A percentile compares a stretch with the other conserved stretches of the same genome.
Conservation (phyloP, 2,113 vertebrate species). For the Pollimyrus isidori region DNA sequence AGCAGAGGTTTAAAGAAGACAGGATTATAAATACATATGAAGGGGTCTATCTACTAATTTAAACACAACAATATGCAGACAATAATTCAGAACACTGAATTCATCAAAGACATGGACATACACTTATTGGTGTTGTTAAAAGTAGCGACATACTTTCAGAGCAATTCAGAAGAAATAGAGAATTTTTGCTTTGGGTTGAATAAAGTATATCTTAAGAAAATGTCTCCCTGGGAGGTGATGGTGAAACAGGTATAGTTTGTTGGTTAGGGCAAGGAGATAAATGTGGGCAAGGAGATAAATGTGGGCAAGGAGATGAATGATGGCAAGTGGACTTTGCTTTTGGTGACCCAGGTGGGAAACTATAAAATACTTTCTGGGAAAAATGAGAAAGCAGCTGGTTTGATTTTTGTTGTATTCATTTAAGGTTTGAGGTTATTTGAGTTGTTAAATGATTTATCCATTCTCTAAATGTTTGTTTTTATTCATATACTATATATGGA, state of each 20-base stretch:
- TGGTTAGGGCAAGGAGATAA: not conserved
- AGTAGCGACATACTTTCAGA: not conserved
- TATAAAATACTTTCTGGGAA: not conserved
- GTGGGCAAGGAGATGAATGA: not conserved
- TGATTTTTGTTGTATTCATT: not conserved
- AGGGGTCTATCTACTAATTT: not conserved
- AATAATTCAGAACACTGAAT: not conserved
- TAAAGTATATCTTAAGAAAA: not conserved
- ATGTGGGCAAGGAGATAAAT: not conserved
- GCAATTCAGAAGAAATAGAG: not conserved
- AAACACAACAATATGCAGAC: not conserved
- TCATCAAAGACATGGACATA: not conserved
- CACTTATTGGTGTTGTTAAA: not conserved
- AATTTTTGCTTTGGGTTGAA: not conserved
- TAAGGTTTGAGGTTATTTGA: not conserved
- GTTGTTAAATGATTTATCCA: not conserved
- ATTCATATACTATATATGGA: not conserved
- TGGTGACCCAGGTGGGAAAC: not conserved
- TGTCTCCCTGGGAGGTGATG: not conserved
- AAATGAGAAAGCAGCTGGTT: not conserved
- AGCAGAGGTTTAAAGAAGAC: not conserved
- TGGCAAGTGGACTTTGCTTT: not conserved
- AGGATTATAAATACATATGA: not conserved
- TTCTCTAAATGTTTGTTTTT: not conserved
- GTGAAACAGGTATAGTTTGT: not conserved